A percentile compares a stretch with the other conserved stretches of the same genome.
Conservation (phyloP, 2,113 vertebrate genomes). For the Tachycineta bicolor region DNA sequence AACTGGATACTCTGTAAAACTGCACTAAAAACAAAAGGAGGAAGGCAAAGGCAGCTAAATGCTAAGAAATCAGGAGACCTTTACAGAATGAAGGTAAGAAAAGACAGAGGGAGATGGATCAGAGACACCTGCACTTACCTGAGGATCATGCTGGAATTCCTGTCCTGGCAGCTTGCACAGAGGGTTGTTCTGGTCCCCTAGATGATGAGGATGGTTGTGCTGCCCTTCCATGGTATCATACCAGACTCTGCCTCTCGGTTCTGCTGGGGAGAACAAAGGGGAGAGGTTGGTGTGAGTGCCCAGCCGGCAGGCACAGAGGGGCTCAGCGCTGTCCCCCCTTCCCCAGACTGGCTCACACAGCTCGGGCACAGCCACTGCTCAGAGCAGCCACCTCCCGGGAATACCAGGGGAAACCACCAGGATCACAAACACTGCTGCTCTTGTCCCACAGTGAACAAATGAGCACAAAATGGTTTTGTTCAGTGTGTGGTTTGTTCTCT, state of each 20-base stretch:
- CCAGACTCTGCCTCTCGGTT: constrained; percentile 52
- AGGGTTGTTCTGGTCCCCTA: constrained; percentile 82
- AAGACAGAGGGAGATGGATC: neutral
- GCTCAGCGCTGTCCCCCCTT: neutral
- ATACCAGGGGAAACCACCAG: accelerated
- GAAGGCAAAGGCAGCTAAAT: neutral
- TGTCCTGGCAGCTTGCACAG: constrained; percentile 77
- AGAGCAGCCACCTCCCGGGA: neutral
- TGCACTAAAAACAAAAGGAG: neutral
- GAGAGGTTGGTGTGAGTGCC: neutral
- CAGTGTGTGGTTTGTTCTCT: neutral
- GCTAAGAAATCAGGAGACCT: neutral
- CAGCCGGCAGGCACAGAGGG: too few relatives aligned
- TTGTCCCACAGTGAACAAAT: neutral
- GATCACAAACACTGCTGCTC: accelerated
- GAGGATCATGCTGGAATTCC: constrained; percentile 78
- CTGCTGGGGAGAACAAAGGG: constrained; percentile 43
- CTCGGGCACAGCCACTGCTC: neutral
- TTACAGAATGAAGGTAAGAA: neutral
- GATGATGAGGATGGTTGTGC: constrained; percentile 78
- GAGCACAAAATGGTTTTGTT: neutral
- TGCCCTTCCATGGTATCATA: constrained; percentile 87
- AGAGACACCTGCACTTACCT: constrained; percentile 65
- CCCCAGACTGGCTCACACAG: too few relatives aligned
- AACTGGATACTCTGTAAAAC: neutral